Base-by-base conservation (phyloP, 2,113 vertebrate species). In the Alectura lathami region DNA sequence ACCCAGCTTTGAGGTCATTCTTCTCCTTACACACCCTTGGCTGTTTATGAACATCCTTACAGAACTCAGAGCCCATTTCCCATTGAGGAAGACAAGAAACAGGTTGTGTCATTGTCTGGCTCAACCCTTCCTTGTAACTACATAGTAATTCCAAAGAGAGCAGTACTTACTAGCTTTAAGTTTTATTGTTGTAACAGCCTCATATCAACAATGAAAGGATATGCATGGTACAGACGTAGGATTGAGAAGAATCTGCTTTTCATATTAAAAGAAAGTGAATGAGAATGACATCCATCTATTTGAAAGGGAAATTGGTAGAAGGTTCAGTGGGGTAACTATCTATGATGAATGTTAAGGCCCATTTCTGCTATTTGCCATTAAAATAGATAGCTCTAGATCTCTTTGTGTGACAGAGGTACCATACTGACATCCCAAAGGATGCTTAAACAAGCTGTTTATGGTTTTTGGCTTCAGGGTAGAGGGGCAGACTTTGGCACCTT, bases 1-100 rank as follows among this genome's bases (percentile, higher is more conserved):
- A 75, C 54, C 27, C 63, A 8, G 51, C n/a, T 91, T 34, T 85
- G 84, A 96, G 94, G 70, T 92, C 83, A 93, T 73, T 86, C 48
- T 67, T 72, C 6, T 50, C 69, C 67, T 56, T 29, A 62, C 89
- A 77, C 69, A 54, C 74, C 89, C 85, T 77, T 32, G 86, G 63
- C 77, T 95, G 92, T 97, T 95, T 95, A 91, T 87, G 93, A 96
- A 88, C 34, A 32, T 66, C 67, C 38, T 92, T 30, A 21, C 64
- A 72, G 17, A 68, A 84, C 72, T 69, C 84, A 5, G 86, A 94
- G 66, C 51, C 53, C 89, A 50, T 95, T 96, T 97, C 86, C 94
- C 89, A 77, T n/a, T 7, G 80, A 92, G 83, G 75, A 88, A 74
- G 64, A 87, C 79, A 83, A 91, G 83, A 75, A 94, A 36, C 60